Evolutionary conservation across 2,113 vertebrate genomes (phyloP).

Genomic region (Brachyhypopomus occidentalis): DNA sequence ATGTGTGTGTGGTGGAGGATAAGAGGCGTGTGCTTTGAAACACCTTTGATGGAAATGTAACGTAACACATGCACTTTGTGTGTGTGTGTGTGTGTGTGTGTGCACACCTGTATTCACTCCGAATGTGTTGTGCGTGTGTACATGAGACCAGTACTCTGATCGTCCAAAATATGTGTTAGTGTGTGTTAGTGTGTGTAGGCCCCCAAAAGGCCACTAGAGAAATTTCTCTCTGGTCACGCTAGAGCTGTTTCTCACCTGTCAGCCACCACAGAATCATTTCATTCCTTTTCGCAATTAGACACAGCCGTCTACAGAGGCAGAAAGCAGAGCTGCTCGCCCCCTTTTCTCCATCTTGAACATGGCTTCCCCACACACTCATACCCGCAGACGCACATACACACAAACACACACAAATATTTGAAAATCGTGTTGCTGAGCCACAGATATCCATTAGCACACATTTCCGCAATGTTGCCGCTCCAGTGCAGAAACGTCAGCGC

Average conservation of each 20-base stretch:
- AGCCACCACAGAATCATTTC: conserved; percentile 66
- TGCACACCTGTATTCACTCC: background rate
- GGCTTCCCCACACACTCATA: background rate
- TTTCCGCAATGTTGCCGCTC: conserved; percentile 26
- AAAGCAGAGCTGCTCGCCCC: background rate
- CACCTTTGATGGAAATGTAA: too few species aligned
- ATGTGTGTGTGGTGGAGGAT: background rate
- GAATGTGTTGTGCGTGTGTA: background rate
- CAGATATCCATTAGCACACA: conserved; percentile 28
- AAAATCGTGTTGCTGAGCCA: conserved; percentile 20
- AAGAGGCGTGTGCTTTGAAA: too few species aligned
- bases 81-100: conserved; percentile 45
- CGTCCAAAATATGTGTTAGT: conserved; percentile 34
- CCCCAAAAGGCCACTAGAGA: conserved; percentile 62
- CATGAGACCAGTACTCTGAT: background rate
- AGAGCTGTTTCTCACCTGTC: conserved; percentile 77
- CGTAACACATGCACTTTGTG: background rate
- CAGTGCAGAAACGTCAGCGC: conserved; percentile 38
- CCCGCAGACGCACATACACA: background rate
- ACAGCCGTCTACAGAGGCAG: conserved; percentile 27
- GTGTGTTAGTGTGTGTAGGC: conserved; percentile 19
- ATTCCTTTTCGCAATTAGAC: conserved; percentile 68
- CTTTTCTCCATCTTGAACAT: background rate
- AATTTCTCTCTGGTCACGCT: conserved; percentile 65
- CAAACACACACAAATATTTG: background rate